phyloP scores from a whole-genome alignment of 2,888 invertebrate genomes.

The Fragum fragum region DNA sequence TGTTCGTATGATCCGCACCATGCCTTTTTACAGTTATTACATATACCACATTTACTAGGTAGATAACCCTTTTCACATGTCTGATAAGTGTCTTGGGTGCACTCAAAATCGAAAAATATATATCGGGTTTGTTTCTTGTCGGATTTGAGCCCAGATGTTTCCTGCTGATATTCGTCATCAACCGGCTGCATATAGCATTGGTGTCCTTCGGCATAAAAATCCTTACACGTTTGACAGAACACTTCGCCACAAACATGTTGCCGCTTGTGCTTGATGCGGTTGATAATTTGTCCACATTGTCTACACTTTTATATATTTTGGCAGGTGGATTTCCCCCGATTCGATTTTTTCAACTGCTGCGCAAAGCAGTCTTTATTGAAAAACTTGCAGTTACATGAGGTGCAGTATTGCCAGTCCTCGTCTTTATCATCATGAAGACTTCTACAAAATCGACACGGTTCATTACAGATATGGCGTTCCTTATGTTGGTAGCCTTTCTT shows the following conservation, averaged over 20 bases:
- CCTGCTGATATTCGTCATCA: neutral
- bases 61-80: constrained; percentile 39
- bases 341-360: constrained; percentile 30
- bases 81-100: constrained; percentile 28
- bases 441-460: constrained; percentile 49
- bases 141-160: no score
- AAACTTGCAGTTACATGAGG: constrained; percentile 36
- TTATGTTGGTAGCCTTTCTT: constrained; percentile 60
- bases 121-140: no score
- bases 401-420: no score
- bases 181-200: constrained; percentile 43
- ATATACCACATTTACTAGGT: constrained; percentile 19
- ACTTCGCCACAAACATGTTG: constrained; percentile 38
- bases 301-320: constrained; percentile 20
- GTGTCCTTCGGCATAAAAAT: constrained; percentile 29
- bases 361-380: constrained; percentile 26
- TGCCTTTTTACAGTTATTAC: constrained; percentile 56
- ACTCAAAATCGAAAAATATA: no score
- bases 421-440: constrained; percentile 31
- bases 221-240: constrained; percentile 38
- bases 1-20: constrained; percentile 57
- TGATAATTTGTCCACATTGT: constrained; percentile 17
- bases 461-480: constrained; percentile 58
- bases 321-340: constrained; percentile 32
- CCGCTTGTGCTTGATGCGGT: no score